Base-by-base conservation (phyloP, 2,888 invertebrate genomes). In the Acrobasis consociella region DNA sequence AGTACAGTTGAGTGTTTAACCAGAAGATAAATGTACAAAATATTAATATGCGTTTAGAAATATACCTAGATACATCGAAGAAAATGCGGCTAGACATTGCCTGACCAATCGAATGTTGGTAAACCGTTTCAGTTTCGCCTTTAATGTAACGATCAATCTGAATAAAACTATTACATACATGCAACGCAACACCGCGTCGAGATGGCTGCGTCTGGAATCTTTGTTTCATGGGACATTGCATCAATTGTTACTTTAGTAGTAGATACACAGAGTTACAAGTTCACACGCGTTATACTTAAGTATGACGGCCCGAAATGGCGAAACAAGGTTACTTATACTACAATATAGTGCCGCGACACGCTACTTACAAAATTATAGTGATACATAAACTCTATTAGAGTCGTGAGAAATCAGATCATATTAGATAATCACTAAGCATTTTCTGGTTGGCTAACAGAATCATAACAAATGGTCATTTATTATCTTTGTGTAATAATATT, bases 271-370 rank as follows among this genome's bases (percentile, higher is more conserved):
- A 63, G 64, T 58, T 60, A 46, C 50, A 53, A 62, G 52, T 73
- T 75, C 73, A 69, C 73, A 75, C 73, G 70, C 63, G 60, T 60
- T 49, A 62, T 62, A 53, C 31, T 31, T 31, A 5, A 31, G 31
- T 31, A 31, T 56, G 17, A 17, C 59, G 46, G 53, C 49, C 42
- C 31, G 11, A 31, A 58, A 60, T 72, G 65, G 61, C 64, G 69
- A 71, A 72, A 69, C 65, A 69, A 62, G 67, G 63, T 55, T 62
- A 64, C 62, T 64, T 61, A 65, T 60, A 64, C 65, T 58, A 65
- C 64, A 64, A 65, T 62, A 55, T 49, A 63, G 60, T 65, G 66
- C 65, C 69, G 66, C 58, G 53, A 60, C 59, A 64, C 62, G 64
- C 60, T 60, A 52, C 62, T 62, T 62, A 69, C 65, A 62, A 64